A percentile compares a stretch with the other conserved stretches of the same genome.
phyloP scores from a whole-genome alignment of 2,888 invertebrate species.

The Sepioteuthis lessoniana region DNA sequence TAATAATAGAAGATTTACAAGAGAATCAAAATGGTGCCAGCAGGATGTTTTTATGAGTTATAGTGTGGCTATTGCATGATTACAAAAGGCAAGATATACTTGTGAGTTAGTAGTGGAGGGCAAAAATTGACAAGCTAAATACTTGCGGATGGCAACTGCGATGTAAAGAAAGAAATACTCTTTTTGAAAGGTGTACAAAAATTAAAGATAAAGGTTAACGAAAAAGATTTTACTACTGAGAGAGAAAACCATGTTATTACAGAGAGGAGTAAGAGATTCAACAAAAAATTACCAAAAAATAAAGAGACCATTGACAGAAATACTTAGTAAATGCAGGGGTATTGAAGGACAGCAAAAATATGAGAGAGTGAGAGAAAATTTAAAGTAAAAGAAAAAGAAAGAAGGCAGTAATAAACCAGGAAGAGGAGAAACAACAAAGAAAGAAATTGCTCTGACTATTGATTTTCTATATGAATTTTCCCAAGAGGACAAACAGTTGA shows the following conservation, averaged over 20 bases:
- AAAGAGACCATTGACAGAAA: background rate
- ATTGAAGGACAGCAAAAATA: background rate
- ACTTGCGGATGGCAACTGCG: background rate
- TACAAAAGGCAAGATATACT: background rate
- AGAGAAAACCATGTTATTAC: background rate
- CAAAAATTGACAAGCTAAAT: background rate
- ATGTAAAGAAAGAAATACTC: too few relatives aligned
- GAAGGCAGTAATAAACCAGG: background rate
- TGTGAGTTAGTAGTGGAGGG: background rate
- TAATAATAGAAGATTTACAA: background rate
- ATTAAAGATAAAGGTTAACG: background rate
- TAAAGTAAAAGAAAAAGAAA: conserved; percentile 34
- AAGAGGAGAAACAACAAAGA: background rate
- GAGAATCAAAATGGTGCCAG: background rate
- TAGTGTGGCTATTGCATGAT: background rate
- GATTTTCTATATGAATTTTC: background rate
- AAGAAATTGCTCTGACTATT: background rate
- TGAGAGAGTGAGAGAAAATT: conserved; percentile 36
- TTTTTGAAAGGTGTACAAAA: too few relatives aligned
- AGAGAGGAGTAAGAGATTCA: background rate
- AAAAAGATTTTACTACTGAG: background rate
- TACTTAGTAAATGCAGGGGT: background rate
- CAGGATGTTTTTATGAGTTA: conserved; percentile 10
- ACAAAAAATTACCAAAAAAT: background rate
- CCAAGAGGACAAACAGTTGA: background rate